Base-by-base conservation (phyloP, 1,140 invertebrate genomes). In the Trachelipus rathkii region DNA sequence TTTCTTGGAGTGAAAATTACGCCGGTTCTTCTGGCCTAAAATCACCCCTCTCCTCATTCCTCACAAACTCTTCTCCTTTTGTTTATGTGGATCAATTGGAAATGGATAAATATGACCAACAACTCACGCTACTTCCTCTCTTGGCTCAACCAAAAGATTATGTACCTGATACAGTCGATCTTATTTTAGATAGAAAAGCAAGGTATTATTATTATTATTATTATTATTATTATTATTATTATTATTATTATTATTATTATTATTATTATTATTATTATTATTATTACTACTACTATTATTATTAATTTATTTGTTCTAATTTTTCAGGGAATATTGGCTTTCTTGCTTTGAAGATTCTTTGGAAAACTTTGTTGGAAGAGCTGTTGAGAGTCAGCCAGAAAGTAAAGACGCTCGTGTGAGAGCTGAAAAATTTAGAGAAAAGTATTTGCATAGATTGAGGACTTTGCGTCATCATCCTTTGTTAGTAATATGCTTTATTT, bases 111-210 rank as follows among this genome's bases (percentile, higher is more conserved):
- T 87, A 88, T 81, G 89, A 91, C 78, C 87, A 87, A 74, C 85
- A 86, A 11, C 85, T 89, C 10, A 87, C 88, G 0, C 89, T 88
- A 83, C 90, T 91, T 82, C 91, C 91, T 43, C 84, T 93, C 10
- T 82, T 93, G 15, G 84, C 86, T 74, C 87, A 90, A 82, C 87
- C 89, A 10, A 81, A 83, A 60, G 85, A 85, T 82, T 97, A 97
- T 85, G 89, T 90, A 84, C 93, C 95, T 19, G 95, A 98, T 85
- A 94, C 93, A 21, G 90, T 95, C 72, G 93, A 98, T 86, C 87
- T 98, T 13, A 90, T 92, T 70, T 87, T 90, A 82, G 94, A 97
- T 86, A 87, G 88, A 79, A 92, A 93, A 85, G 95, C 95, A 21
- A 88, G 78, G 78, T 79, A 73, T 88, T 77, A 79, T 24, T 75